These are phyloP conservation scores for Cyphomyrus plagiostoma DNA, from an alignment of 2,113 vertebrate species.

Conservation along the genomic window DNA sequence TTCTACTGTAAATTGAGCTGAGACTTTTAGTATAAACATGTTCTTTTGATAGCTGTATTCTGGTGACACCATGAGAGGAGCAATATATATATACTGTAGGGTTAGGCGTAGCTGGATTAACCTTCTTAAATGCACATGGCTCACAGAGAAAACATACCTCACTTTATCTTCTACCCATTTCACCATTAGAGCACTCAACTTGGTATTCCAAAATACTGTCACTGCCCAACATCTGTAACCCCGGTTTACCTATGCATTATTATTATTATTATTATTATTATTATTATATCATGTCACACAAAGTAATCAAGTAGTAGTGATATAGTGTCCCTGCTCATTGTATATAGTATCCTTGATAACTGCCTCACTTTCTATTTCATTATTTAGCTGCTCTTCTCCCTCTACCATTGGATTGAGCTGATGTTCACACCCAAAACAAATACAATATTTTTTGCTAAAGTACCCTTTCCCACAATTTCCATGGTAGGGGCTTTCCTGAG, in stretches of 20 bases:
- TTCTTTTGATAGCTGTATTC: no score
- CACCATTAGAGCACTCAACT: background rate
- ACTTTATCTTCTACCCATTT: no score
- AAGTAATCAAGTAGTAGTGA: background rate
- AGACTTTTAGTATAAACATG: no score
- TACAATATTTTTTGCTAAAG: background rate
- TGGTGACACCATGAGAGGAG: no score
- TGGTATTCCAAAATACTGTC: background rate
- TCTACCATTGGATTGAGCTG: background rate
- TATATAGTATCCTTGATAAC: background rate
- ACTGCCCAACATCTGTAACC: background rate
- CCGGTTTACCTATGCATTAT: no score
- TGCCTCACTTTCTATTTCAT: background rate
- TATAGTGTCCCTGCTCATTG: background rate
- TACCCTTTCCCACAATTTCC: no score
- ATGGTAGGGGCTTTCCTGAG: no score
- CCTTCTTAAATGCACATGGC: no score
- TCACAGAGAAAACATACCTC: no score
- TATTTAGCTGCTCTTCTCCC: background rate
- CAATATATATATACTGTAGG: background rate
- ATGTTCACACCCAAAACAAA: background rate
- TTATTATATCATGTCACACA: background rate
- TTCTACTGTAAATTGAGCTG: no score
- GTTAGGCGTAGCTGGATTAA: no score
- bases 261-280: no score